Evolutionary conservation across 2,797 vertebrate genomes (phyloP), one percentile per base, ranked within the genome.

Genomic region (Enteromius trimaculatus): DNA sequence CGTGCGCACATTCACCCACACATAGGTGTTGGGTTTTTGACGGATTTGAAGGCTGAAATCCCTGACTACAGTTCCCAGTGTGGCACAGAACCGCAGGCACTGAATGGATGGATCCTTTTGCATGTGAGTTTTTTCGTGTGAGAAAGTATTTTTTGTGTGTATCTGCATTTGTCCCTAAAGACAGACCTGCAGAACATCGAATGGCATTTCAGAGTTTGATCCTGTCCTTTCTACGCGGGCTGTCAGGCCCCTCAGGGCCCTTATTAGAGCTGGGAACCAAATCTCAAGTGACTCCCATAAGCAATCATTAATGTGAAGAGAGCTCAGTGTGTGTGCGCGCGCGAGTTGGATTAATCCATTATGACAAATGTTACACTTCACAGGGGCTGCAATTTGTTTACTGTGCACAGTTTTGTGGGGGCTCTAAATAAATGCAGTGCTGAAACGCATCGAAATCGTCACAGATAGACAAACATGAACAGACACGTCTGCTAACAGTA

Each of bases 291-390:
- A 85, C 89, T 89, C 88, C 87, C 84, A 80, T 90, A 90, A 92
- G 88, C 86, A 90, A 66, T 90, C 62, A 84, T 90, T 93, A 92
- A 93, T 90, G 91, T 93, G 86, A 84, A 90, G 77, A 70, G 77
- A 84, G 85, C 83, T 86, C 76, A 8, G 58, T 23, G 80, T 87
- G 83, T 83, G 74, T 49, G 83, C 82, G 74, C 82, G 74, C 14
- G 86, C 49, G 86, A 87, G 78, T 86, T 89, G 79, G 88, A 72
- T 90, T 92, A 92, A 94, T 91, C 77, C 81, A 77, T 88, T 79
- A 55, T 93, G 92, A 93, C 92, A 90, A 93, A 90, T 92, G 88
- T 89, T 92, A 88, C 87, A 89, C 84, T 44, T 92, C 86, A n/a
- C 78, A 86, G 83, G 90, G 91, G 89, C 90, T 81, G 88, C 88